Base-by-base conservation (phyloP, 2,888 invertebrate species). In the Epirrita christyi region DNA sequence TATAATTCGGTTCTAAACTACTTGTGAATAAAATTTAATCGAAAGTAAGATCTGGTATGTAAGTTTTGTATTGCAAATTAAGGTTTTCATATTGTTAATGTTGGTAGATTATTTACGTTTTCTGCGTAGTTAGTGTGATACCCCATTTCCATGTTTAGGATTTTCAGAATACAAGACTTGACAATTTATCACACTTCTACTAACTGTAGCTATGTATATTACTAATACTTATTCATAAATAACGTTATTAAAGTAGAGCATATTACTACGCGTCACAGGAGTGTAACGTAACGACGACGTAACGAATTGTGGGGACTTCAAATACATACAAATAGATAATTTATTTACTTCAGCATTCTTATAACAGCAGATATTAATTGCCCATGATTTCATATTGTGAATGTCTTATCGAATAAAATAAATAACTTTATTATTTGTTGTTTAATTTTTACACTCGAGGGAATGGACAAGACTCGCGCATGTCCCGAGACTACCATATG, bases 301-400 rank as follows among this genome's bases (percentile, higher is more conserved):
- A 29, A 38, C 80, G 78, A 83, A 80, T 83, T 85, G 76, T 84
- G 84, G 76, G 68, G 73, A 63, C 74, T 80, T 82, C 76, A 81
- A 76, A 83, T 76, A 78, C 76, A 80, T 79, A 81, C 48, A 81
- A 79, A 80, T 82, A 80, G 83, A 80, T 88, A 81, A 87, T 88
- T 88, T 88, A 89, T 88, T 85, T 86, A 84, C 82, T 82, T 80
- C 83, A n/a, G n/a, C n/a, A 82, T 86, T 83, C 83, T 79, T 85
- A 86, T 85, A 86, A 85, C 81, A 83, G 80, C 84, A 85, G 79
- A 86, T 81, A 81, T 83, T 81, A 83, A 83, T 80, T 83, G 83
- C 86, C 82, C 81, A 80, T 80, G 73, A 76, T 86, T 84, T 84
- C 84, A 87, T 81, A 87, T 87, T 88, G 84, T 88, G 84, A 85